A percentile compares a stretch with the other conserved stretches of the same genome.
These are phyloP conservation scores for Drosophila sulfurigaster DNA, from an alignment of 1,140 invertebrate species.

Conservation along the genomic window DNA sequence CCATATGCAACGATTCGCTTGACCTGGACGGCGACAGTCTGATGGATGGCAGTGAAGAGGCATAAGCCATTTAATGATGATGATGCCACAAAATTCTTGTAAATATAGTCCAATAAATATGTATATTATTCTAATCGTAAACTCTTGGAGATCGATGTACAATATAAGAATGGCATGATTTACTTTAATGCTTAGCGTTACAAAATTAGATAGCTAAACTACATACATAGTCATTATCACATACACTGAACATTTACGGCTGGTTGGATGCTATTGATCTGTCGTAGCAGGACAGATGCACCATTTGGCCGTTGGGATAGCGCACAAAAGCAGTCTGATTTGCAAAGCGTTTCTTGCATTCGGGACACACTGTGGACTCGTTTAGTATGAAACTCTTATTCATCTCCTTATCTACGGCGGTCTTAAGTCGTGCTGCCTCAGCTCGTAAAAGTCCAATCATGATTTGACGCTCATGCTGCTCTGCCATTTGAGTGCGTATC, in stretches of 20 bases:
- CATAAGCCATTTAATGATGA: conserved; percentile 43
- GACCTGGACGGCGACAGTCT: conserved; percentile 75
- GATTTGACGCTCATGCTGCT: conserved; percentile 90
- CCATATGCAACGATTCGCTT: conserved; percentile 81
- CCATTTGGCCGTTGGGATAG: conserved; percentile 95
- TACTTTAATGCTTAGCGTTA: conserved; percentile 5
- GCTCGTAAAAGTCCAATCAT: conserved; percentile 93
- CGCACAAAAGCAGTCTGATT: conserved; percentile 96
- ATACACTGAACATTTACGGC: conserved; percentile 28
- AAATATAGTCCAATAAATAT: conserved; percentile 73
- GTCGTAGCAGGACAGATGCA: conserved; percentile 94
- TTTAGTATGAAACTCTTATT: conserved; percentile 93
- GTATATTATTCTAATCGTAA: conserved; percentile 36
- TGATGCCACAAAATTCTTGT: conserved; percentile 41
- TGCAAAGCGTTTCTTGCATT: conserved; percentile 96
- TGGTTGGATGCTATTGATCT: conserved; percentile 37
- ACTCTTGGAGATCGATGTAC: not conserved
- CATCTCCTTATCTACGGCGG: conserved; percentile 92
- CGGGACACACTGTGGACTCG: conserved; percentile 94
- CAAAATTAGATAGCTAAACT: conserved; percentile 2
- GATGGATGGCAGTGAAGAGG: conserved; percentile 77
- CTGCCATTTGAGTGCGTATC: conserved; percentile 90
- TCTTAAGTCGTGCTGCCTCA: conserved; percentile 92
- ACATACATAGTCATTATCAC: conserved; percentile 36
- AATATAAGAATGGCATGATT: not conserved